Conservation (phyloP, 2,888 invertebrate genomes). For the Hyposoter dolosus region DNA sequence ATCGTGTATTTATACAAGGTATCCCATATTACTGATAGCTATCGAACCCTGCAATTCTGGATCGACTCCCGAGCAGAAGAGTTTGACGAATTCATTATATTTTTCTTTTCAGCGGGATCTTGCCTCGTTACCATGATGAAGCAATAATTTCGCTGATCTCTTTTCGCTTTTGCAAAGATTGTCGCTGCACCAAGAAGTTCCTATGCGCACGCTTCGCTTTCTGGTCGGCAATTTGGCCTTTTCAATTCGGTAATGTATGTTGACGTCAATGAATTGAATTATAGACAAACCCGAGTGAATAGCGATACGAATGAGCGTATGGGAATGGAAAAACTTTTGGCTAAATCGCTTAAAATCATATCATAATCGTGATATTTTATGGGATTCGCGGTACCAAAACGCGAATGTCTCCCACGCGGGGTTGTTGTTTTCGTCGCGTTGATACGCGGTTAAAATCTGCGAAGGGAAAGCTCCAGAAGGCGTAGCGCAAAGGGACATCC, state of each 20-base stretch:
- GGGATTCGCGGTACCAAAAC: neutral
- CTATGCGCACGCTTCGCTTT: no score
- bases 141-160: neutral
- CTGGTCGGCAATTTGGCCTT: neutral
- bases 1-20: neutral
- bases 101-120: no score
- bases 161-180: neutral
- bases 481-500: neutral
- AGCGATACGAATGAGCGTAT: neutral
- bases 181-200: no score
- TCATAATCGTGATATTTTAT: slow-evolving; percentile 11
- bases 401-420: neutral
- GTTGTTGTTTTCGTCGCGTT: slow-evolving; percentile 2
- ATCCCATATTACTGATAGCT: neutral
- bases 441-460: neutral
- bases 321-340: neutral
- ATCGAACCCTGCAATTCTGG: neutral
- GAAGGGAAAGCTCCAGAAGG: neutral
- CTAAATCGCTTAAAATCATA: neutral
- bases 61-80: neutral
- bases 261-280: neutral
- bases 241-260: neutral
- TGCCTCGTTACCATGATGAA: no score
- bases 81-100: no score
- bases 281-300: neutral